Evolutionary conservation across 2,888 invertebrate species (phyloP).

Genomic region (Chironomus riparius): DNA sequence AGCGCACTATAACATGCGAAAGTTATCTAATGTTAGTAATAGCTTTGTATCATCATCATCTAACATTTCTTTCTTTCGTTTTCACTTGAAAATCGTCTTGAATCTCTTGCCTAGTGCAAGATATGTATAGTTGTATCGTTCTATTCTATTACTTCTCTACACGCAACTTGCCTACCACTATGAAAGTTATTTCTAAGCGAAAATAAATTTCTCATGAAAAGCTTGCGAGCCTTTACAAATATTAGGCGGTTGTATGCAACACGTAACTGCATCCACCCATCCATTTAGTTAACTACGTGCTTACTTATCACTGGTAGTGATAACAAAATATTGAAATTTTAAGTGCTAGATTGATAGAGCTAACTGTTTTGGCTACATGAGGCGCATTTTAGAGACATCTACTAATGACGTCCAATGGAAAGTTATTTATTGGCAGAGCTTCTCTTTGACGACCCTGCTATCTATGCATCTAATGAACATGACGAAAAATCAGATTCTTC

Average conservation of each 20-base stretch:
- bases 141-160: conserved; percentile 33
- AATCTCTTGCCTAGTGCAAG: not conserved
- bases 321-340: too few relatives aligned
- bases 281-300: too few relatives aligned
- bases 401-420: too few relatives aligned
- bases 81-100: not conserved
- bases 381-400: not conserved
- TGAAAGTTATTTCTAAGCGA: not conserved
- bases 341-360: too few relatives aligned
- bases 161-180: not conserved
- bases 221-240: not conserved
- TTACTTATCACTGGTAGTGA: too few relatives aligned
- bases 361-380: not conserved
- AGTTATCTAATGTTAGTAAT: not conserved
- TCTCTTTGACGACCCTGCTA: too few relatives aligned
- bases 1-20: not conserved
- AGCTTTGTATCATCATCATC: not conserved
- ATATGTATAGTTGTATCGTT: conserved; percentile 32
- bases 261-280: too few relatives aligned
- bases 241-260: too few relatives aligned
- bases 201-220: not conserved
- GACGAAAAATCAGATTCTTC: too few relatives aligned
- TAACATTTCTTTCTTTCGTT: not conserved
- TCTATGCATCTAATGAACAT: too few relatives aligned
- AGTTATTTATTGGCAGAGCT: too few relatives aligned